A percentile compares a stretch with the other conserved stretches of the same genome.
Conservation (phyloP, 2,888 invertebrate species). For the Caenorhabditis panamensis region DNA sequence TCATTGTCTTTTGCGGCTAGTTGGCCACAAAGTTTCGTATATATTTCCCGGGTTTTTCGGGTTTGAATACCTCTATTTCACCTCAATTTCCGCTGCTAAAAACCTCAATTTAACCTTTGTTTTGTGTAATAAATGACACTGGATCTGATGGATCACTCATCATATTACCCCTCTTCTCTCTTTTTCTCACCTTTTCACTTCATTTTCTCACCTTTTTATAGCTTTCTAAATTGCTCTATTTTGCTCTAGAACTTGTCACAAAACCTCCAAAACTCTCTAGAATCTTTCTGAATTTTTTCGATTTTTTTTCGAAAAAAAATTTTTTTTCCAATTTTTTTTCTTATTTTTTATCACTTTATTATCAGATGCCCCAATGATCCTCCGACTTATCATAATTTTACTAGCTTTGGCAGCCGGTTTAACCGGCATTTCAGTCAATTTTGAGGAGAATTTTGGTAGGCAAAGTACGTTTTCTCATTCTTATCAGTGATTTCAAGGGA, state of each 20-base stretch:
- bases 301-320: no score
- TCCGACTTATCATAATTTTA: conserved; percentile 17
- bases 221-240: no score
- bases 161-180: not conserved
- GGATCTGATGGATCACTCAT: not conserved
- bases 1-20: conserved; percentile 2
- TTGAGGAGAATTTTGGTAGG: conserved; percentile 50
- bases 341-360: not conserved
- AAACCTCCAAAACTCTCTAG: not conserved
- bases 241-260: not conserved
- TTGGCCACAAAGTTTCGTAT: not conserved
- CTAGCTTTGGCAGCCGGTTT: conserved; percentile 21
- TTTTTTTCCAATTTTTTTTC: conserved; percentile 9
- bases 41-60: not conserved
- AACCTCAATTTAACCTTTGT: no score
- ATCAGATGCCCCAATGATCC: conserved; percentile 37
- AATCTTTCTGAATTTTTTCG: not conserved
- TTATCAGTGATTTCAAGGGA: not conserved
- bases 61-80: not conserved
- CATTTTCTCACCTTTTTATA: not conserved
- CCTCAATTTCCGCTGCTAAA: not conserved
- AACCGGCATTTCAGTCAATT: conserved; percentile 25
- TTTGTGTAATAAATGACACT: not conserved
- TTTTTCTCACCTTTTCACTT: not conserved
- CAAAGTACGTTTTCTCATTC: not conserved